Evolutionary conservation across 2,888 invertebrate genomes (phyloP).

Genomic region (Amiota communis): DNA sequence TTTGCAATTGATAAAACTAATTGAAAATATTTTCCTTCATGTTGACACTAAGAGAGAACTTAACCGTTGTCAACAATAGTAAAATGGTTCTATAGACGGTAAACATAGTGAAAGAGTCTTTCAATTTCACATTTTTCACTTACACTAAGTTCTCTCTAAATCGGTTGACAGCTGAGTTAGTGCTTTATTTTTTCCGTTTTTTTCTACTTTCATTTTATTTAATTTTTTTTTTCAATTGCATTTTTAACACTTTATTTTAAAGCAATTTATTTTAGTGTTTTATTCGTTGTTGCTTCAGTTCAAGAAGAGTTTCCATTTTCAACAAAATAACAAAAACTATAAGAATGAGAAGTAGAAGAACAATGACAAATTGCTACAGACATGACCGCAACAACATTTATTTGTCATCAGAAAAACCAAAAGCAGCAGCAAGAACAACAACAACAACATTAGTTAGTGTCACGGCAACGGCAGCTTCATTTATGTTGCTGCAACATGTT

Average conservation of each 20-base stretch:
- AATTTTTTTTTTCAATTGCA: neutral
- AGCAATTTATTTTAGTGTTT: constrained; percentile 22
- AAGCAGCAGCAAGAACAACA: no score
- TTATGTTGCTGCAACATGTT: neutral
- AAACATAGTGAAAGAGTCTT: neutral
- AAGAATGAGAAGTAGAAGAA: no score
- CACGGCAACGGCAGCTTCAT: constrained; percentile 3
- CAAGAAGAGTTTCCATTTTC: neutral
- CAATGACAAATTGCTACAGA: constrained; percentile 12
- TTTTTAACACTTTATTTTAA: constrained; percentile 21
- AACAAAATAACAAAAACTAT: no score
- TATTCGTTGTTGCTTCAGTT: neutral
- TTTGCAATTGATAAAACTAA: constrained; percentile 26
- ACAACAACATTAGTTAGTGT: constrained; percentile 6
- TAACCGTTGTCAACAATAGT: neutral
- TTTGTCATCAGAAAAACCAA: constrained; percentile 9
- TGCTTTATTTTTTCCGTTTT: constrained; percentile 5
- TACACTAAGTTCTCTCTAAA: neutral
- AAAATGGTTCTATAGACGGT: no score
- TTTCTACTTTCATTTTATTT: neutral
- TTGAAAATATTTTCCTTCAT: constrained; percentile 12
- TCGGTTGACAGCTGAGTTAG: constrained; percentile 11
- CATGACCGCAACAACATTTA: constrained; percentile 20
- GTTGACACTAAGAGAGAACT: neutral
- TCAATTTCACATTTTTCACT: constrained; percentile 23